These are phyloP conservation scores for Merodon equestris DNA, from an alignment of 2,888 invertebrate species.

Conservation along the genomic window DNA sequence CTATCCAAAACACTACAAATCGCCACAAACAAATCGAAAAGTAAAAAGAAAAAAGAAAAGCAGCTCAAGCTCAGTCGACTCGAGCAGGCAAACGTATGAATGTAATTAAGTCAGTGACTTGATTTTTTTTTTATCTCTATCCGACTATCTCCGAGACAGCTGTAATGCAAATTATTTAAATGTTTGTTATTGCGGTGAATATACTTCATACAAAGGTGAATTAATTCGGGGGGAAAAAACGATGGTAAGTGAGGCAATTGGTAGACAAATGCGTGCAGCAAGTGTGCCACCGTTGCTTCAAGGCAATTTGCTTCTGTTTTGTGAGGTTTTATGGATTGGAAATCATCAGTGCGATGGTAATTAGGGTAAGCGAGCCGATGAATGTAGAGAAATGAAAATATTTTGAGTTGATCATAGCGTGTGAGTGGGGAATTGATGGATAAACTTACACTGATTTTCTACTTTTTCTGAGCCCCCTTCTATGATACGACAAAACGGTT, in stretches of 20 bases:
- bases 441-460: conserved; percentile 40
- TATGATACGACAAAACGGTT: too few species aligned
- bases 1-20: not conserved
- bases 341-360: conserved; percentile 53
- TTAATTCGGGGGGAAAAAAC: conserved; percentile 13
- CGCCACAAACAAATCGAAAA: conserved; percentile 7
- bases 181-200: not conserved
- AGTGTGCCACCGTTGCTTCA: not conserved
- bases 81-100: conserved; percentile 1
- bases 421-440: conserved; percentile 37
- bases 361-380: conserved; percentile 50
- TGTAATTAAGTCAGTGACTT: conserved; percentile 5
- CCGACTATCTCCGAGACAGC: not conserved
- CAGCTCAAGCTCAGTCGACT: not conserved
- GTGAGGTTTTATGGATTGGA: conserved; percentile 17
- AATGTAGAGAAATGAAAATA: conserved; percentile 43
- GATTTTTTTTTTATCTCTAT: not conserved
- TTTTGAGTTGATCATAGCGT: conserved; percentile 44
- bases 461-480: not conserved
- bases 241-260: not conserved
- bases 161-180: conserved; percentile 22
- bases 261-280: conserved; percentile 1
- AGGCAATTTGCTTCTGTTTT: conserved; percentile 9
- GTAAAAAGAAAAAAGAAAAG: too few species aligned
- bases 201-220: not conserved